Evolutionary conservation across 2,797 vertebrate genomes (phyloP), one percentile per base, ranked within the genome.

Genomic region (Hoplostethus mediterraneus): DNA sequence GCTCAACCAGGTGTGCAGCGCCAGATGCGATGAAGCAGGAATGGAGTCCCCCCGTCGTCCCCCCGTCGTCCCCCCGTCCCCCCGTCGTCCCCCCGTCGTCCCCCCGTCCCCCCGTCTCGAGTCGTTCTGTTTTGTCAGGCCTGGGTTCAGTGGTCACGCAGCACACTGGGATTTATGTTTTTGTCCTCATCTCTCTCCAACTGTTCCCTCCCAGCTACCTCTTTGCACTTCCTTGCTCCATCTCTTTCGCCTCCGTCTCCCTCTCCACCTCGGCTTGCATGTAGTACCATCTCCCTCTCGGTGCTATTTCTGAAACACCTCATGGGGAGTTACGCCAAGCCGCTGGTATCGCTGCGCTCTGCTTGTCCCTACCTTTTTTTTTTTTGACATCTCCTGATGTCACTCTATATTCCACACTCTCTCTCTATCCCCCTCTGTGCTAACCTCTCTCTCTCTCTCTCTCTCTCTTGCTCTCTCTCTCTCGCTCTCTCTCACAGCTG

Each of bases 401-500:
- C 10, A 0, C 47, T 73, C 68, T 58, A 13, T 58, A 44, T 49
- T 48, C 38, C 36, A 38, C 28, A 36, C 33, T 36, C 33, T 36
- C 33, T 36, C 44, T 75, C 62, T 59, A 31, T 28, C 28, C 28
- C 28, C 28, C 61, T 48, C 33, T 55, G 49, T 36, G 17, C 45
- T 40, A 28, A 17, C 16, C 51, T 42, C 21, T 57, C 40, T 62
- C 40, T 47, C 14, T 45, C 31, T 55, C 25, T 58, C 30, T 53
- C 44, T 28, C 48, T 42, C 28, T 45, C 7, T 44, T 47, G 58
- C 60, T 57, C 14, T 17, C 17, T 21, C 57, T 70, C 65, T 63
- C 60, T 61, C 66, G 67, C 76, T 44, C 54, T 0, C 55, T 61
- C 77, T 84, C 86, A 80, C 87, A 89, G 87, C 90, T 90, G 85